Conservation (phyloP, 2,797 vertebrate genomes). For the Paramormyrops hopkinsi region DNA sequence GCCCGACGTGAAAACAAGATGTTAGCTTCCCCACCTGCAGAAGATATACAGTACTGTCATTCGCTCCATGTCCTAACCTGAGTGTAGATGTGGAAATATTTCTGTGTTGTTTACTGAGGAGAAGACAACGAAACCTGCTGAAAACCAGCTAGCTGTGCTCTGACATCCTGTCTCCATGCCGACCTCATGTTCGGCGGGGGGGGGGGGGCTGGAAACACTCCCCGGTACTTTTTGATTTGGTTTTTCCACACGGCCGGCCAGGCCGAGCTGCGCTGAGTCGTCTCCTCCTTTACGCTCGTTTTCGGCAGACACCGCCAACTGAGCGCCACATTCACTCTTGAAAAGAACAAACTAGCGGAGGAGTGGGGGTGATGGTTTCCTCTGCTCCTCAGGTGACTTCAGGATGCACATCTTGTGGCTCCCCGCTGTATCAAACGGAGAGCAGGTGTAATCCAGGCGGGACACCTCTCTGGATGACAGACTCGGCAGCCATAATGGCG, state of each 20-base stretch:
- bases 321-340: not conserved
- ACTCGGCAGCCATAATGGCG: not conserved
- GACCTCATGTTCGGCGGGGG: not conserved
- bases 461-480: not conserved
- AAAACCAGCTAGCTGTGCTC: not conserved
- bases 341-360: not conserved
- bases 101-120: not conserved
- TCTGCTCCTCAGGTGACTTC: not conserved
- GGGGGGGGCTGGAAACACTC: not conserved
- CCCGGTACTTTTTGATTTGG: not conserved
- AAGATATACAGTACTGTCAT: not conserved
- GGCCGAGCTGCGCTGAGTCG: not conserved
- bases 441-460: slow-evolving; percentile 43
- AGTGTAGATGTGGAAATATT: not conserved
- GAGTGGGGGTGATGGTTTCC: not conserved
- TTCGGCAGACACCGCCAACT: not conserved
- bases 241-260: not conserved
- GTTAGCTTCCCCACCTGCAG: not conserved
- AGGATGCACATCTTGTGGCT: not conserved
- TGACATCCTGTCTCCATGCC: not conserved
- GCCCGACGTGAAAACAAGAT: not conserved
- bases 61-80: not conserved
- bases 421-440: slow-evolving; percentile 10
- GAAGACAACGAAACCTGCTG: not conserved
- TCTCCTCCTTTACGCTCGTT: not conserved